These are phyloP conservation scores for Grus americana DNA, from an alignment of 2,113 vertebrate species.

Conservation along the genomic window DNA sequence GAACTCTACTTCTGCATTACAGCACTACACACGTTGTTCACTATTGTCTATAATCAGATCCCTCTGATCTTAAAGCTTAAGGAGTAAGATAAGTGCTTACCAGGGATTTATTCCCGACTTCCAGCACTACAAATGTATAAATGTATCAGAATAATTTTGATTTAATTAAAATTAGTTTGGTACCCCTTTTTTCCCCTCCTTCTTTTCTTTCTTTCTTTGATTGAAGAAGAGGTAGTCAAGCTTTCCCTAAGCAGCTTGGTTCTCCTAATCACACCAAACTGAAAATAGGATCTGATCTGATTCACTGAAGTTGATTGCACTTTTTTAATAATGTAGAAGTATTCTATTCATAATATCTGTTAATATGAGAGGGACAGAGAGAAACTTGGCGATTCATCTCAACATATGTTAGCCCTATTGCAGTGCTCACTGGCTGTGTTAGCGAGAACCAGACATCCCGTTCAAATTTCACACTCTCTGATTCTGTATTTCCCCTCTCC, in stretches of 20 bases:
- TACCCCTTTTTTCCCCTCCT: not conserved
- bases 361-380: not conserved
- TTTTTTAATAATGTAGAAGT: not conserved
- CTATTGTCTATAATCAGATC: not conserved
- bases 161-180: not conserved
- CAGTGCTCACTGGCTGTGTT: not conserved
- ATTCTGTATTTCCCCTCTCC: not conserved
- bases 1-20: not conserved
- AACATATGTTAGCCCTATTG: not conserved
- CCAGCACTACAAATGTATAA: not conserved
- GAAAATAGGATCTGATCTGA: not conserved
- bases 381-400: not conserved
- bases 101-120: not conserved
- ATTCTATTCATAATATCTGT: not conserved
- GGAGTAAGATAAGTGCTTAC: not conserved
- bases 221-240: not conserved
- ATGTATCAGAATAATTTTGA: not conserved
- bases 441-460: not conserved
- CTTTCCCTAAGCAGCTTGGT: not conserved
- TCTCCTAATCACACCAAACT: not conserved
- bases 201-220: not conserved
- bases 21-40: not conserved
- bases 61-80: not conserved
- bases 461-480: not conserved
- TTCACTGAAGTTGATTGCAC: not conserved